phyloP scores from a whole-genome alignment of 2,888 invertebrate species.

The Andricus curvator region DNA sequence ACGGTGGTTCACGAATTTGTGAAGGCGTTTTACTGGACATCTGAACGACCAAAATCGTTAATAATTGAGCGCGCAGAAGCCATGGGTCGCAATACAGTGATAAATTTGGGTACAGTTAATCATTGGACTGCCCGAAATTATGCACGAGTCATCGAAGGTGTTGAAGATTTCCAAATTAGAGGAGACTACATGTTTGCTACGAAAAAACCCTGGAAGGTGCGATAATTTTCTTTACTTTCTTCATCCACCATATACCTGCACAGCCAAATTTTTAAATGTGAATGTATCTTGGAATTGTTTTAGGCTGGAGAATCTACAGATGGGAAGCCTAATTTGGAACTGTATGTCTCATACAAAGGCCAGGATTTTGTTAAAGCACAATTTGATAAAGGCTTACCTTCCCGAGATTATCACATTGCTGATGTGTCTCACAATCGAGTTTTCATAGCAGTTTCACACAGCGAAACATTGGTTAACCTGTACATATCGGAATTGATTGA shows the following conservation, averaged over 20 bases:
- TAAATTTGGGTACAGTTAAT: constrained; percentile 74
- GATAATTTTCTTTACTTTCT: constrained; percentile 20
- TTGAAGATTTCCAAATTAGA: constrained; percentile 90
- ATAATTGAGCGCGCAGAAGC: constrained; percentile 86
- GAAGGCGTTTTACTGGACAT: constrained; percentile 88
- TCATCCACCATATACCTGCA: background rate
- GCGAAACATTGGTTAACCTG: constrained; percentile 85
- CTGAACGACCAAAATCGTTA: constrained; percentile 79
- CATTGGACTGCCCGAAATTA: constrained; percentile 62
- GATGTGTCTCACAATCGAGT: constrained; percentile 90
- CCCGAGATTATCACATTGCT: constrained; percentile 87
- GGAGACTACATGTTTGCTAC: constrained; percentile 93
- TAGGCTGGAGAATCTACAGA: background rate
- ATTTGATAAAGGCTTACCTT: constrained; percentile 84
- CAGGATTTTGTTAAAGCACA: constrained; percentile 85
- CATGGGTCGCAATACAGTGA: constrained; percentile 80
- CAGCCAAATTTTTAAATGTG: background rate
- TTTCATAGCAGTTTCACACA: constrained; percentile 90
- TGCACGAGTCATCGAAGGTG: constrained; percentile 82
- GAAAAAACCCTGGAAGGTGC: constrained; percentile 77
- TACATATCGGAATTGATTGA: constrained; percentile 88
- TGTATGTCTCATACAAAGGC: constrained; percentile 89
- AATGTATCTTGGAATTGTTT: background rate
- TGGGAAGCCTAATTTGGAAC: constrained; percentile 78
- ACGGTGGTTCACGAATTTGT: constrained; percentile 85